Evolutionary conservation across 2,797 vertebrate species (phyloP).

Genomic region (Esox lucius): DNA sequence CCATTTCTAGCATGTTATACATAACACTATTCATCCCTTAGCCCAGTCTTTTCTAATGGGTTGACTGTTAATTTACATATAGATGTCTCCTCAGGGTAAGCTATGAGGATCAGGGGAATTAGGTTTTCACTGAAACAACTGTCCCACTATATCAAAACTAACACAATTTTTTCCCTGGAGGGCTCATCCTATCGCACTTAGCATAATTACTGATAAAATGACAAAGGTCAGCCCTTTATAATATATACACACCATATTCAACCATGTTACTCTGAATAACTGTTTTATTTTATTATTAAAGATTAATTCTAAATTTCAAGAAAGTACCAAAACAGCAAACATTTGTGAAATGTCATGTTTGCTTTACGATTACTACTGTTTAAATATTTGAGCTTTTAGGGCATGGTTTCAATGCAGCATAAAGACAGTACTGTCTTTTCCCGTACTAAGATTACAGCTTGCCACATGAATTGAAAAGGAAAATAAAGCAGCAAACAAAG

Average conservation of each 20-base stretch:
- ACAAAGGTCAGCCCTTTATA: not conserved
- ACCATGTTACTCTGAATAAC: not conserved
- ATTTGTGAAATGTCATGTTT: constrained; percentile 52
- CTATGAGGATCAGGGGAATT: too few species aligned
- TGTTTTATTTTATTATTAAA: not conserved
- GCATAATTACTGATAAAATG: not conserved
- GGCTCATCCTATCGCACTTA: too few species aligned
- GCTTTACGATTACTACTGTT: constrained; percentile 52
- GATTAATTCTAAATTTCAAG: constrained; percentile 35
- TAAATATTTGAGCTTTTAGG: constrained; percentile 45
- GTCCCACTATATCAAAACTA: too few species aligned
- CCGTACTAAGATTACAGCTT: not conserved
- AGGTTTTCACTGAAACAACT: too few species aligned
- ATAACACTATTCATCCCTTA: too few species aligned
- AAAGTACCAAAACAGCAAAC: constrained; percentile 52
- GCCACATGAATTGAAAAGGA: not conserved
- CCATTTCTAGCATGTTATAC: too few species aligned
- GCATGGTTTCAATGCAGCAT: constrained; percentile 31
- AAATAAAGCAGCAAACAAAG: not conserved
- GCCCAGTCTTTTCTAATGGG: too few species aligned
- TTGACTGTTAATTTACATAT: too few species aligned
- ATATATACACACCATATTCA: not conserved
- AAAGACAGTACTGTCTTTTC: constrained; percentile 23
- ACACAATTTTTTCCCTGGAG: too few species aligned
- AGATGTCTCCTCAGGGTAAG: too few species aligned